phyloP scores from a whole-genome alignment of 1,140 invertebrate genomes.

The Homarus americanus region DNA sequence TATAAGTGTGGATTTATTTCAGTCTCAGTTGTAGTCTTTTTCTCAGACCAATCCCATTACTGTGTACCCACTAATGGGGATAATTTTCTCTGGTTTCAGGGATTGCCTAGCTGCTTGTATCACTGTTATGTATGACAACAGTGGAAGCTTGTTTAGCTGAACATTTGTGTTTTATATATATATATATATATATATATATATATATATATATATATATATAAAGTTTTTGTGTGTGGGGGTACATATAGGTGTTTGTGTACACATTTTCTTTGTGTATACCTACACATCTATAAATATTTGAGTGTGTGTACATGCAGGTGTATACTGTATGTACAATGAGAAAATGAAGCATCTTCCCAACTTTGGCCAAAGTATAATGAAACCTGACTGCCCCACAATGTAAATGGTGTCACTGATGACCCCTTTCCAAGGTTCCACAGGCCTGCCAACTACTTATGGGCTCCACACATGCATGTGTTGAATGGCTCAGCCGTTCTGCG shows the following conservation, averaged over 20 bases:
- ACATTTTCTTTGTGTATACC: background rate
- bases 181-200: no score
- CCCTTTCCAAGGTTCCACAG: no score
- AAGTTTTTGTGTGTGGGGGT: background rate
- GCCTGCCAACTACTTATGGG: no score
- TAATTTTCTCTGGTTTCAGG: background rate
- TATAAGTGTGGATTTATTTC: background rate
- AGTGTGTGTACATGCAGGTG: background rate
- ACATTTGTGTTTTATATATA: no score
- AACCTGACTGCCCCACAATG: no score
- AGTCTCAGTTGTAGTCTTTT: background rate
- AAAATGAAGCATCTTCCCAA: no score
- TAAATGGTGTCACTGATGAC: no score
- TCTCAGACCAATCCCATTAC: background rate
- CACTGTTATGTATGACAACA: background rate
- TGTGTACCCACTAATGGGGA: background rate
- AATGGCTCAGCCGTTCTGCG: no score
- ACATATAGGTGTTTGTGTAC: background rate
- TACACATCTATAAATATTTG: background rate
- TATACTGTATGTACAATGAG: background rate
- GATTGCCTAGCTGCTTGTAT: background rate
- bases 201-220: no score
- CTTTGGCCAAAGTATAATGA: no score
- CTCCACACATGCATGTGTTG: no score
- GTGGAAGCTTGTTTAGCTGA: background rate